Evolutionary conservation across 1,140 invertebrate species (phyloP).

Genomic region (Drosophila virilis): DNA sequence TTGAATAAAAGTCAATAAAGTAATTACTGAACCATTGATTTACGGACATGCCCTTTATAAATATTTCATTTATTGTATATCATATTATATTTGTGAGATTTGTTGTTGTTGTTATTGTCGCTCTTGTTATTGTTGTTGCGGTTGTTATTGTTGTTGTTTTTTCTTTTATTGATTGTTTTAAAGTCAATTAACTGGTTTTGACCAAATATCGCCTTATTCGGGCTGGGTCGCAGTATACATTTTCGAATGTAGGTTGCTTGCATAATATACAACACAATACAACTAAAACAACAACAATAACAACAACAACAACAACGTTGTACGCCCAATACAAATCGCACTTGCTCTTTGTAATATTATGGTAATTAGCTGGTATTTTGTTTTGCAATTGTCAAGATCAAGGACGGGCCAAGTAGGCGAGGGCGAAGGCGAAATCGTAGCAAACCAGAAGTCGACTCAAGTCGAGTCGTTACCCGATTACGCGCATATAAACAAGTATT

Average conservation of each 20-base stretch:
- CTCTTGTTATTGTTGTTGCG: not conserved
- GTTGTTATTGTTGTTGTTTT: conserved; percentile 20
- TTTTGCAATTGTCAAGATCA: conserved; percentile 75
- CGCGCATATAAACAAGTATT: conserved; percentile 18
- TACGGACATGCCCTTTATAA: no score
- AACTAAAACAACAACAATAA: conserved; percentile 26
- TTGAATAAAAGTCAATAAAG: no score
- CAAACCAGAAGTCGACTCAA: conserved; percentile 32
- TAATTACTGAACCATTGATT: no score
- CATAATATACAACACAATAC: conserved; percentile 42
- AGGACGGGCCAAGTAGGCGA: conserved; percentile 53
- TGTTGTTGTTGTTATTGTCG: no score
- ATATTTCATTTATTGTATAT: not conserved
- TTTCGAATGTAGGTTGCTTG: conserved; percentile 52
- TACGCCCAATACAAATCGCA: conserved; percentile 42
- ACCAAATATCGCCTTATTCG: conserved; percentile 53
- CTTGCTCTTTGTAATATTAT: conserved; percentile 71
- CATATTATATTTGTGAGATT: conserved; percentile 8
- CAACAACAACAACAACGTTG: conserved; percentile 1
- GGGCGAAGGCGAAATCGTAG: conserved; percentile 24
- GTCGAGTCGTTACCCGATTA: conserved; percentile 38
- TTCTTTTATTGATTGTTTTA: conserved; percentile 18
- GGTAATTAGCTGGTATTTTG: conserved; percentile 68
- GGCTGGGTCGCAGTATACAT: conserved; percentile 15
- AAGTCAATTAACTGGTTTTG: conserved; percentile 48